Percentiles rank a stretch among this genome's conserved stretches.
These are phyloP conservation scores for Anastrepha obliqua DNA, from an alignment of 1,140 invertebrate species.

Conservation along the genomic window DNA sequence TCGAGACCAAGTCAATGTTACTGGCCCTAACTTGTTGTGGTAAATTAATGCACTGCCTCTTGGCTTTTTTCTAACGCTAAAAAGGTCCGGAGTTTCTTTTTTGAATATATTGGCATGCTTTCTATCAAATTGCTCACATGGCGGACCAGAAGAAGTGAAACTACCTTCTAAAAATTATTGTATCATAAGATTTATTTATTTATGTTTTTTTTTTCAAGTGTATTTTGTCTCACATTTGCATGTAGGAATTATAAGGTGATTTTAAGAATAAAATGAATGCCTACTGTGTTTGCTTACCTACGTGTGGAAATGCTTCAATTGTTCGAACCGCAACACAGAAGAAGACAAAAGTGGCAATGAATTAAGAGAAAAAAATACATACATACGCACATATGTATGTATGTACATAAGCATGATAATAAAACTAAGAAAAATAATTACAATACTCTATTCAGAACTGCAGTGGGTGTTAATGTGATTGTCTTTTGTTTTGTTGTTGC, in stretches of 20 bases:
- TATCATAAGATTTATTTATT: no score
- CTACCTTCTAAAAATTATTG: no score
- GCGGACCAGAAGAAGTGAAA: no score
- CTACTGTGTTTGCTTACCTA: conserved; percentile 1
- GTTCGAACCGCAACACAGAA: not conserved
- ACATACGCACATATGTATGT: no score
- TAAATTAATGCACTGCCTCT: no score
- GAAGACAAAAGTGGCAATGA: conserved; percentile 44
- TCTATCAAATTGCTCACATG: no score
- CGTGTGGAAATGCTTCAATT: conserved; percentile 43
- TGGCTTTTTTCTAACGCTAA: no score
- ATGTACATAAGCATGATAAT: not conserved
- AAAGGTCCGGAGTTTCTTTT: no score
- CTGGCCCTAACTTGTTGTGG: no score
- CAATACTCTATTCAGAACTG: not conserved
- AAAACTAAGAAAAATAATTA: not conserved
- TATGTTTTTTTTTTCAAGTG: not conserved
- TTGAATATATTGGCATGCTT: no score
- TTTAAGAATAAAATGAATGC: conserved; percentile 37
- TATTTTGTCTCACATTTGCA: not conserved
- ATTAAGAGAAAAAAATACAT: conserved; percentile 1
- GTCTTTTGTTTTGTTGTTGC: not conserved
- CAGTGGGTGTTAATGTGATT: conserved; percentile 43
- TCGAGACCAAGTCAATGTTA: no score
- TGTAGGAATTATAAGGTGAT: not conserved